phyloP scores from a whole-genome alignment of 2,888 invertebrate genomes.

The Doris montereyensis region DNA sequence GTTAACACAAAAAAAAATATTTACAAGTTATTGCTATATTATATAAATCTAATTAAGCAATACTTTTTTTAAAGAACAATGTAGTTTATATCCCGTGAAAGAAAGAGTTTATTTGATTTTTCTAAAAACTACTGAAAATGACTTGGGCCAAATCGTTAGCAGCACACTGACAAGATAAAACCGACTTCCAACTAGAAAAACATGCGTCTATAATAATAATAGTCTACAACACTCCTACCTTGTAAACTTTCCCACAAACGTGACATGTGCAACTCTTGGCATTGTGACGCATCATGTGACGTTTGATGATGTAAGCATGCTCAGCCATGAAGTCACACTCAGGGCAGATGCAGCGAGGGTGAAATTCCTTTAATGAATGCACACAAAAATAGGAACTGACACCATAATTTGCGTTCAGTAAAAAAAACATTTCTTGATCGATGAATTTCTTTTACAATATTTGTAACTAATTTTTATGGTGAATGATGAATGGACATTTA shows the following conservation, averaged over 20 bases:
- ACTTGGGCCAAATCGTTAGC: no score
- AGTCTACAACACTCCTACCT: conserved; percentile 63
- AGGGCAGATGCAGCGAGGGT: conserved; percentile 70
- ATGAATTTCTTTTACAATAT: not conserved
- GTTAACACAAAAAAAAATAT: no score
- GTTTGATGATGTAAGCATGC: conserved; percentile 71
- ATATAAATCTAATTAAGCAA: no score
- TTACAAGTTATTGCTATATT: no score
- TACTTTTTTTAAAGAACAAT: no score
- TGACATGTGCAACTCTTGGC: conserved; percentile 70
- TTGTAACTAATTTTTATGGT: no score
- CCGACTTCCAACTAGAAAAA: no score
- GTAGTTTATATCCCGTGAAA: no score
- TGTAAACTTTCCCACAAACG: conserved; percentile 72
- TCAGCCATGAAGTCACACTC: conserved; percentile 72
- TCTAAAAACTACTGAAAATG: no score
- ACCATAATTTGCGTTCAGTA: not conserved
- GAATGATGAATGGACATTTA: not conserved
- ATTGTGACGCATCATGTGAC: conserved; percentile 72
- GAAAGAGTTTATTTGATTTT: no score
- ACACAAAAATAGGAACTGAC: not conserved
- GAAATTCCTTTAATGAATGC: conserved; percentile 59
- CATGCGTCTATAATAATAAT: no score
- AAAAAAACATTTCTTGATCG: not conserved
- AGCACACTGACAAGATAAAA: no score